These are phyloP conservation scores for Nasonia giraulti DNA, from an alignment of 1,140 invertebrate genomes.

Conservation along the genomic window DNA sequence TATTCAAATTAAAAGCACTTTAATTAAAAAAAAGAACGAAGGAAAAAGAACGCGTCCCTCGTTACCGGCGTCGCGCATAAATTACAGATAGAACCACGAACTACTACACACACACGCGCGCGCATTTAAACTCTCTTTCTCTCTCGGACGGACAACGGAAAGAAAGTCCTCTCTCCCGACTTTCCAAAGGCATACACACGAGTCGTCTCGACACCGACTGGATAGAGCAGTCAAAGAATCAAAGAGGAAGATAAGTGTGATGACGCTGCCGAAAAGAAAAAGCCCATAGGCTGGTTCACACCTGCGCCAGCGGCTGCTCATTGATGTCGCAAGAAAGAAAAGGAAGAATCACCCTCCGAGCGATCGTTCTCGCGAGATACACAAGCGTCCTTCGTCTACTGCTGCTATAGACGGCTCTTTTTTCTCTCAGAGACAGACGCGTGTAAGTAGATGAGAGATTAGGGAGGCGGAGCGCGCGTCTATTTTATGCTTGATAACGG, in stretches of 20 bases:
- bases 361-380: conserved; percentile 14
- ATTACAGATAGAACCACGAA: conserved; percentile 13
- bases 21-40: conserved; percentile 22
- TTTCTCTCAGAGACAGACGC: background rate
- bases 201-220: background rate
- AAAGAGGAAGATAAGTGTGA: conserved; percentile 38
- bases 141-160: background rate
- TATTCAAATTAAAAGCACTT: conserved; percentile 12
- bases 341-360: conserved; percentile 13
- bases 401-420: background rate
- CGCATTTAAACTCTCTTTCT: background rate
- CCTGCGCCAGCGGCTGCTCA: conserved; percentile 13
- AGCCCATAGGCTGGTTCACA: conserved; percentile 35
- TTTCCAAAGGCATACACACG: background rate
- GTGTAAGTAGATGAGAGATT: conserved; percentile 31
- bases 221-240: conserved; percentile 26
- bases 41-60: background rate
- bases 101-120: background rate
- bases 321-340: conserved; percentile 17
- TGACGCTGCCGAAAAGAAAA: conserved; percentile 34
- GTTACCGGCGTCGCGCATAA: background rate
- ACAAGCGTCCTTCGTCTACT: background rate
- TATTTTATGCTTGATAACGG: conserved; percentile 25
- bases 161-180: background rate
- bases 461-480: conserved; percentile 4